Conservation (phyloP, 2,797 vertebrate species). For the Telmatherina bonti region DNA sequence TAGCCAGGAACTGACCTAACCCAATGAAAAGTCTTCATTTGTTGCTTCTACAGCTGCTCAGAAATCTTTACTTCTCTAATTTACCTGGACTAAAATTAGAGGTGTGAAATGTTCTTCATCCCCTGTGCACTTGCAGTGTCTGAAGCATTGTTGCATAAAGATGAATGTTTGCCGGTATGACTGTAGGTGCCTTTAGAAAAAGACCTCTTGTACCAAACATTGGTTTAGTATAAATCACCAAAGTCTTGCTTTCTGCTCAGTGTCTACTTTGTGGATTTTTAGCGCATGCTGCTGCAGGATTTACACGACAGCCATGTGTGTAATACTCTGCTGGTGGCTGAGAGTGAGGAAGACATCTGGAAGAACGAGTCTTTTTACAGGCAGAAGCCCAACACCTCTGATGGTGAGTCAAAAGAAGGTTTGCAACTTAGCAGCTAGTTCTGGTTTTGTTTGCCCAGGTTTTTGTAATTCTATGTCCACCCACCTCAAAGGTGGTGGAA, state of each 20-base stretch:
- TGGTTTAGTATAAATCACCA: neutral
- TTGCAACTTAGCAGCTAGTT: neutral
- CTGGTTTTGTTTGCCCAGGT: neutral
- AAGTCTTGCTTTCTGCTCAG: neutral
- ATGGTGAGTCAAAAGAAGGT: slow-evolving; percentile 80
- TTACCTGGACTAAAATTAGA: no score
- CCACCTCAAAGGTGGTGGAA: neutral
- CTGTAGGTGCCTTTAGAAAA: neutral
- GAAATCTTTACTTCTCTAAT: no score
- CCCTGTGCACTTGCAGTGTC: no score
- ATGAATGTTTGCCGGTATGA: neutral
- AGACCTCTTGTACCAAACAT: neutral
- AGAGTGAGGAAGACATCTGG: slow-evolving; percentile 99
- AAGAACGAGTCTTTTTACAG: slow-evolving; percentile 93
- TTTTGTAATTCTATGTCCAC: neutral
- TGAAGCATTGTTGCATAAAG: neutral
- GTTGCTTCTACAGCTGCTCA: no score
- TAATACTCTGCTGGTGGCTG: slow-evolving; percentile 95
- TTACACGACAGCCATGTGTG: slow-evolving; percentile 96
- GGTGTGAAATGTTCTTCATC: no score
- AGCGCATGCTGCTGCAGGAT: slow-evolving; percentile 95
- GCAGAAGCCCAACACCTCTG: slow-evolving; percentile 85
- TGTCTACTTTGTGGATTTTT: slow-evolving; percentile 14
- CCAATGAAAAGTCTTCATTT: no score
- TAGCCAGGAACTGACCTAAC: no score